Evolutionary conservation across 2,797 vertebrate genomes (phyloP), one percentile per base, ranked within the genome.

Genomic region (Benthosema pterotum): DNA sequence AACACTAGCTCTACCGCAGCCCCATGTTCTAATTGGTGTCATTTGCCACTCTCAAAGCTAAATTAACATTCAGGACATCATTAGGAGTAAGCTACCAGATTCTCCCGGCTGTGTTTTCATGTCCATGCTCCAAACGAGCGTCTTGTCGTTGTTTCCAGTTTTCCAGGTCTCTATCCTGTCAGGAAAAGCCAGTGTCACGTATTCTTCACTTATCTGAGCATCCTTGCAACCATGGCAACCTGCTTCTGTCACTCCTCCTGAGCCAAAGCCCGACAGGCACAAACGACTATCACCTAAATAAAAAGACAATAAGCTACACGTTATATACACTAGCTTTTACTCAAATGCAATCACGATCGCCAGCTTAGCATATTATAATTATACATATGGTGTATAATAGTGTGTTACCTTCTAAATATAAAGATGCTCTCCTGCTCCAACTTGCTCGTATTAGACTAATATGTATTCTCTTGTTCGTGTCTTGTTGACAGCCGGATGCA

Each of bases 161-260:
- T 88, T 82, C 94, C 94, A 94, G 65, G 79, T 87, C 60, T 93
- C 90, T 22, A 91, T 70, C 57, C 69, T 78, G 65, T 87, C 87
- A 1, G 68, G 5, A 5, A 93, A 91, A 54, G 81, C 74, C 43
- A 97, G 59, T 49, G 87, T 83, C 38, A 96, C 58, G 42, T 90
- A 78, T 0, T 74, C 75, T 65, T 97, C 97, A 1, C 87, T 90
- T 63, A 95, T 82, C 55, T 87, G 54, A 3, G 83, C 91, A 54
- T 96, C 95, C 19, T 8, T 57, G 83, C 93, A 97, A 47, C 90
- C 89, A 5, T 48, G 17, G 60, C 78, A 38, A 38, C 86, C 42
- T 73, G 64, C 5, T 12, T 28, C 0, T 50, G 1, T 2, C 48
- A 53, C 14, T 71, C 69, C 4, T 1, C 57, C 60, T 1, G 43